phyloP scores from a whole-genome alignment of 1,140 invertebrate species.

The Magallana gigas region DNA sequence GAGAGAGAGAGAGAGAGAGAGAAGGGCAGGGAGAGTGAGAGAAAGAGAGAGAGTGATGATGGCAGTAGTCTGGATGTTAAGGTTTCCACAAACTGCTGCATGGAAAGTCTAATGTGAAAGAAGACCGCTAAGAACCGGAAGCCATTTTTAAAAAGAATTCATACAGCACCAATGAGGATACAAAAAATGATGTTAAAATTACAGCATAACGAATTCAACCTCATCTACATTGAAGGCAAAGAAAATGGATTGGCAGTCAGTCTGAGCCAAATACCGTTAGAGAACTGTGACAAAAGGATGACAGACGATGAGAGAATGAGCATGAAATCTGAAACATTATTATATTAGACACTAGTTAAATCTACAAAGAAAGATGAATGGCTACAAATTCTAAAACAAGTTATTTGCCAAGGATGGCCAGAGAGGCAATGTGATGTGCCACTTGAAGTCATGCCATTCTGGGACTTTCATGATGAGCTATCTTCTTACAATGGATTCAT shows the following conservation, averaged over 20 bases:
- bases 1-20: neutral
- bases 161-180: constrained; percentile 54
- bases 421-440: constrained; percentile 15
- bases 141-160: too few relatives aligned
- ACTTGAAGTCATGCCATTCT: constrained; percentile 62
- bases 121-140: too few relatives aligned
- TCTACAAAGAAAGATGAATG: constrained; percentile 10
- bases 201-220: constrained; percentile 59
- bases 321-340: constrained; percentile 32
- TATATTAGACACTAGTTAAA: neutral
- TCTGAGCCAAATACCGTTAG: constrained; percentile 51
- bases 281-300: constrained; percentile 3
- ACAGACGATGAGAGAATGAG: neutral
- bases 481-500: constrained; percentile 73
- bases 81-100: too few relatives aligned
- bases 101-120: too few relatives aligned
- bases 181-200: constrained; percentile 69
- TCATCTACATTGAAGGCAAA: constrained; percentile 62
- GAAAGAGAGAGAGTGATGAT: too few relatives aligned
- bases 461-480: constrained; percentile 72
- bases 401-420: constrained; percentile 49
- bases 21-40: constrained; percentile 62
- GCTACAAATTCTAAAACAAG: constrained; percentile 37
- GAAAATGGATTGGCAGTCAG: constrained; percentile 60
- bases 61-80: too few relatives aligned